Percentiles rank a stretch among this genome's conserved stretches.
Evolutionary conservation across 2,797 vertebrate species (phyloP).

Genomic region (Protosalanx chinensis): DNA sequence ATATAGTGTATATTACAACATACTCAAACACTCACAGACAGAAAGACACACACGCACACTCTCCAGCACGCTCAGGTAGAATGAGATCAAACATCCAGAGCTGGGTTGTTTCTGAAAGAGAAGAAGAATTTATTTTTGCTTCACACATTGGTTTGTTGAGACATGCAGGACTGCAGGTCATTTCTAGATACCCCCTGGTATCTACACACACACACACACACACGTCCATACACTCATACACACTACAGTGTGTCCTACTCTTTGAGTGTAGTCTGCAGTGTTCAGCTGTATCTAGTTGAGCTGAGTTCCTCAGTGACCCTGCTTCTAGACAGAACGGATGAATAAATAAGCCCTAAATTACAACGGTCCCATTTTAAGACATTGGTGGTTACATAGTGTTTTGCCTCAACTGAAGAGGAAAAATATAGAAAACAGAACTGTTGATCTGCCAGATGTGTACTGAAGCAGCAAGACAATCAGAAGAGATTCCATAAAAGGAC

Average conservation of each 20-base stretch:
- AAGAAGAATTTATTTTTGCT: conserved; percentile 68
- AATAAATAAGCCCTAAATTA: conserved; percentile 56
- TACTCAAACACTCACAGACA: not conserved
- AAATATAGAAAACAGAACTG: conserved; percentile 18
- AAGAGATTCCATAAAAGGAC: too few relatives aligned
- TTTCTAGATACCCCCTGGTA: conserved; percentile 51
- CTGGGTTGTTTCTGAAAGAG: conserved; percentile 35
- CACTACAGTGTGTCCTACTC: conserved; percentile 49
- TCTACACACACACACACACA: not conserved
- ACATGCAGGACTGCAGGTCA: conserved; percentile 73
- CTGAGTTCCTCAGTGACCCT: conserved; percentile 37
- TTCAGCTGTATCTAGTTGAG: conserved; percentile 46
- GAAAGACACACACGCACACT: not conserved
- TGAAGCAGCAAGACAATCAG: too few relatives aligned
- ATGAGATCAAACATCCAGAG: not conserved
- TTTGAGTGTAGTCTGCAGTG: conserved; percentile 51
- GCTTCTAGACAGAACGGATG: conserved; percentile 24
- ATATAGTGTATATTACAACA: too few relatives aligned
- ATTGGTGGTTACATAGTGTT: conserved; percentile 35
- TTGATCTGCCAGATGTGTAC: too few relatives aligned
- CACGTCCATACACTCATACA: not conserved
- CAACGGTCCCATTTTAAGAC: conserved; percentile 64
- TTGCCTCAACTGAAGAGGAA: not conserved
- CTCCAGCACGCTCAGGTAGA: not conserved
- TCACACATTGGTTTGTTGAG: conserved; percentile 67